Base-by-base conservation (phyloP, 2,888 invertebrate genomes). In the Caenorhabditis macrosperma region DNA sequence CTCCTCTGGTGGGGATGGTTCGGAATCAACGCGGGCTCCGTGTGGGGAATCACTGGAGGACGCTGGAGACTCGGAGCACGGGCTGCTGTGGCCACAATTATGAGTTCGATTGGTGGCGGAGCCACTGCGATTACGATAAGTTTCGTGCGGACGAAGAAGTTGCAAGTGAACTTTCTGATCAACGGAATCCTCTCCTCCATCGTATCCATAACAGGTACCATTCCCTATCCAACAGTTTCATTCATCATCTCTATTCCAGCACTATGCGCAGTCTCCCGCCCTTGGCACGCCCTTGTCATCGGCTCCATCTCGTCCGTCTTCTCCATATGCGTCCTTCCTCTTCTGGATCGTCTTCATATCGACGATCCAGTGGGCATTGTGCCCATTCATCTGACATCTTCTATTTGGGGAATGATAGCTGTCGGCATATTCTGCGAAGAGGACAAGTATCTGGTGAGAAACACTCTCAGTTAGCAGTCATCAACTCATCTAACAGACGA, bases 401-500 rank as follows among this genome's bases (percentile, higher is more conserved):
- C 86, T 12, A 84, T 87, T 26, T 87, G 87, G 91, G 91, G 91
- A 9, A 88, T 91, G 90, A 57, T 91, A 2, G 87, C 91, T 0
- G 91, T 91, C 1, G 91, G 91, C 1, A 82, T 91, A 9, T 91
- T 91, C 77, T 91, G 88, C 6, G 87, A 89, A n/a, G 69, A 83
- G 44, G 87, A 87, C 54, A 80, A 81, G 24, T 90, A 72, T 86
- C 86, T 83, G 87, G 91, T 86, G 54, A 87, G 48, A 59, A 59
- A 15, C 46, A 22, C 30, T 30, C 12, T 48, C 63, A 4, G 15
- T 5, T 2, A 9, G 7, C 2, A 46, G n/a, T 26, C 6, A 33
- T 33, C 33, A 15, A n/a, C 10, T 41, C 15, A 7, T n/a, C n/a
- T 66, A 72, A 26, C n/a, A 83, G 83, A 41, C 52, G 24, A 68